Evolutionary conservation across 2,113 vertebrate genomes (phyloP), one percentile per base, ranked within the genome.

Genomic region (Leucopsar rothschildi): DNA sequence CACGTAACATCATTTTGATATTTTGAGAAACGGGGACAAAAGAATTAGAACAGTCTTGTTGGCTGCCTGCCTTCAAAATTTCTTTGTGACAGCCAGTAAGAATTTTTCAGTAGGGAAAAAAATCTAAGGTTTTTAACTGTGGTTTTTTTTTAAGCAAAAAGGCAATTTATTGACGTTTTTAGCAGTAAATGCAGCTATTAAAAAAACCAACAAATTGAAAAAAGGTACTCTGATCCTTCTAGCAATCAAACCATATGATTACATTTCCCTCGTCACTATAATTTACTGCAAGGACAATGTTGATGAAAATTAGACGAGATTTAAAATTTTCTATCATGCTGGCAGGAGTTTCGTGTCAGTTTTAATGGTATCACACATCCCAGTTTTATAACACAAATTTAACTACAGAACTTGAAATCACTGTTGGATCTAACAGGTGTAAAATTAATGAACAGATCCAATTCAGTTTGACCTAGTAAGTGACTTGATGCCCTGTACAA

Each of bases 11-110:
- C 65, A 15, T 81, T 82, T 70, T 73, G 91, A 39, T 97, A 98
- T 98, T 97, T 97, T 97, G 93, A 97, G 98, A 98, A 98, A 97
- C 0, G 86, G 91, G 97, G 96, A 76, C 98, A 92, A 91, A 93
- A 76, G 53, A 98, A 98, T 97, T 90, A 96, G 98, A 97, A 93
- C 97, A 78, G 69, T 96, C 96, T 92, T 45, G 55, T 60, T 69
- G 73, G 42, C 42, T 93, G 95, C 85, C 44, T 90, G 96, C 88
- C 92, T 70, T 77, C 52, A 64, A 55, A 64, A 59, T 31, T 91
- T 86, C 82, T 82, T 83, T 6, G 1, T n/a, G 88, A 28, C 11
- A 87, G 70, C 35, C 55, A 84, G 75, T 15, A 55, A 92, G 79
- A 25, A 76, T 72, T 79, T 68, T 77, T 37, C 42, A 87, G 22